Evolutionary conservation across 2,113 vertebrate species (phyloP), one percentile per base, ranked within the genome.

Genomic region (Mustela lutreola): DNA sequence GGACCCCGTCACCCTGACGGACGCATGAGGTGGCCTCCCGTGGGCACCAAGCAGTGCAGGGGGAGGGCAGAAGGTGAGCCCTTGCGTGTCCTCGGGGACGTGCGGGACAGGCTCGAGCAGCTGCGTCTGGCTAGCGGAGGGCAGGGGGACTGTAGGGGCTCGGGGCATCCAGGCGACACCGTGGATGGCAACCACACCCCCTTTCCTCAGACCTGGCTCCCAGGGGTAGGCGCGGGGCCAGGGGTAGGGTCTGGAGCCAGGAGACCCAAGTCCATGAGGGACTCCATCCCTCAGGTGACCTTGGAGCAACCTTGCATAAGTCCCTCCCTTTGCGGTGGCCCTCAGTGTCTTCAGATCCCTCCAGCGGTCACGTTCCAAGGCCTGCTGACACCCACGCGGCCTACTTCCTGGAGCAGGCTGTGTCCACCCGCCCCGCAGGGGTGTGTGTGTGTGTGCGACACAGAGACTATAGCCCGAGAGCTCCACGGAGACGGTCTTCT

Each of bases 21-120:
- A 45, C 10, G 33, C 18, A 0, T 0, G n/a, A 12, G 10, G 60
- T 5, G 12, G 60, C 28, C 28, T 42, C 36, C 36, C 5, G 1
- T 1, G 19, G 19, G n/a, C 26, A 4, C 26, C 8, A 58, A 15
- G 36, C 18, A 73, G 31, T 45, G 26, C 12, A 18, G 76, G 42
- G 42, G 4, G 18, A 65, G 48, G 15, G n/a, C 75, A 53, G 11
- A 45, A 21, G 11, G 33, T 4, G 8, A 14, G 2, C 12, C 45
- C 86, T n/a, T 16, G 11, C 42, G 4, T 8, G 26, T 58, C 65
- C 93, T 67, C 21, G 11, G 45, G n/a, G 65, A 16, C 21, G 36
- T 42, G 39, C 2, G 4, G 14, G 31, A 21, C 2, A n/a, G 24
- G 33, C 36, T 4, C 18, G 33, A 53, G 12, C n/a, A 19, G 6